Percentiles rank a stretch among this genome's conserved stretches.
Conservation (phyloP, 2,113 vertebrate species). For the Heliornis fulica region DNA sequence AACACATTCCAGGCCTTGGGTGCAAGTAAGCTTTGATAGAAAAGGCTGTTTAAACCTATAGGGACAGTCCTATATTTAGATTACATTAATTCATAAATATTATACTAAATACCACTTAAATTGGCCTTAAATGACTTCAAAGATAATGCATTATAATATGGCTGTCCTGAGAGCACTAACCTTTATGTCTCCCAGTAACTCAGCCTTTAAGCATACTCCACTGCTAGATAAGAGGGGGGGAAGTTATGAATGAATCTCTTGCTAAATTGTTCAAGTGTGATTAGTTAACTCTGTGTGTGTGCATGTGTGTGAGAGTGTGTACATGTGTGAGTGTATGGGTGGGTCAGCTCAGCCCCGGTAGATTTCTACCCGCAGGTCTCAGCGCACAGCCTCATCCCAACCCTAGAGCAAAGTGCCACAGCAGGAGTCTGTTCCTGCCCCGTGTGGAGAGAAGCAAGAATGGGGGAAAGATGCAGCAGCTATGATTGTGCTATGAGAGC, state of each 20-base stretch:
- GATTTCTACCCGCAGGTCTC: background rate
- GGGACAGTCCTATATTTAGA: constrained; percentile 76
- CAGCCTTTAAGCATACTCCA: constrained; percentile 69
- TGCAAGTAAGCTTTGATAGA: constrained; percentile 58
- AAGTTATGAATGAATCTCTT: constrained; percentile 78
- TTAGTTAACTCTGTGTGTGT: constrained; percentile 12
- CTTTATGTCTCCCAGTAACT: constrained; percentile 77
- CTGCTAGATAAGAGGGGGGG: constrained; percentile 52
- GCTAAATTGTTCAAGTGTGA: constrained; percentile 62
- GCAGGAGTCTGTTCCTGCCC: background rate
- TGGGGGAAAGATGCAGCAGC: background rate
- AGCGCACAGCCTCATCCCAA: background rate
- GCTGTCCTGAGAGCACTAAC: constrained; percentile 80
- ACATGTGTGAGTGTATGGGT: background rate
- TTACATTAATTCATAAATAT: constrained; percentile 85
- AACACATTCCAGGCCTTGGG: constrained; percentile 41
- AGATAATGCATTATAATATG: constrained; percentile 80
- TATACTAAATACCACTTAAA: constrained; percentile 82
- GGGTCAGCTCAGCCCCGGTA: background rate
- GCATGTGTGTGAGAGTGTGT: background rate
- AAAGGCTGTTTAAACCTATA: constrained; percentile 67
- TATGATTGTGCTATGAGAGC: background rate
- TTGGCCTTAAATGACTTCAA: constrained; percentile 81
- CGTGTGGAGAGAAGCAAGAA: background rate
- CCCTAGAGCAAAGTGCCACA: constrained; percentile 10